phyloP scores from a whole-genome alignment of 1,140 invertebrate species.

The Bombus polaris region DNA sequence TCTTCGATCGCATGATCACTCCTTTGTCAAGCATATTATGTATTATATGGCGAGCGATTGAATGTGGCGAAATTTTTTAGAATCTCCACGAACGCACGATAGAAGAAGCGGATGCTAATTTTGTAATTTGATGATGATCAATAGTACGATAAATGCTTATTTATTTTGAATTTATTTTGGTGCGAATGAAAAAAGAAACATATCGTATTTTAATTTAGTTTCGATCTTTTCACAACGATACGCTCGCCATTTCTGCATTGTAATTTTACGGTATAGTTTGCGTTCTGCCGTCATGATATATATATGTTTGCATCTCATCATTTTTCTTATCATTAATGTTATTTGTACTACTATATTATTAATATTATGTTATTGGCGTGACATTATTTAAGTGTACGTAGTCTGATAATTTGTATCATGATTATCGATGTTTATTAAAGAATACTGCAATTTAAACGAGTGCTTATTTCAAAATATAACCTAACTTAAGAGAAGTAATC shows the following conservation, averaged over 20 bases:
- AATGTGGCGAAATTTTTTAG: background rate
- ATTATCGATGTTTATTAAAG: conserved; percentile 51
- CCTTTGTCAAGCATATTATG: background rate
- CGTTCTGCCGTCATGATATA: conserved; percentile 27
- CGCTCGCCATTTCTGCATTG: conserved; percentile 7
- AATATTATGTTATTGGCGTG: conserved; percentile 17
- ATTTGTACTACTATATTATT: conserved; percentile 41
- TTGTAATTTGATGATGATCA: background rate
- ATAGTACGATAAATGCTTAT: background rate
- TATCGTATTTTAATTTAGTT: conserved; percentile 21
- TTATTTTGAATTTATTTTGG: conserved; percentile 36
- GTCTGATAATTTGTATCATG: conserved; percentile 53
- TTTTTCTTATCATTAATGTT: conserved; percentile 35
- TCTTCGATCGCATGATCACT: background rate
- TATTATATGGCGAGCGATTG: background rate
- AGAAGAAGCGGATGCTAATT: background rate
- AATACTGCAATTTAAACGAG: background rate
- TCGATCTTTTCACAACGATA: background rate
- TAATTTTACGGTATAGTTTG: conserved; percentile 43
- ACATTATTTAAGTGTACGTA: conserved; percentile 57
- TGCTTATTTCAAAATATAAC: background rate
- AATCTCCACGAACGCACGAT: no score
- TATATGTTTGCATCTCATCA: conserved; percentile 24
- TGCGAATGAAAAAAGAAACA: background rate
- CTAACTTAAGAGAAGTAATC: background rate